Evolutionary conservation across 2,113 vertebrate genomes (phyloP).

Genomic region (Mixornis gularis): DNA sequence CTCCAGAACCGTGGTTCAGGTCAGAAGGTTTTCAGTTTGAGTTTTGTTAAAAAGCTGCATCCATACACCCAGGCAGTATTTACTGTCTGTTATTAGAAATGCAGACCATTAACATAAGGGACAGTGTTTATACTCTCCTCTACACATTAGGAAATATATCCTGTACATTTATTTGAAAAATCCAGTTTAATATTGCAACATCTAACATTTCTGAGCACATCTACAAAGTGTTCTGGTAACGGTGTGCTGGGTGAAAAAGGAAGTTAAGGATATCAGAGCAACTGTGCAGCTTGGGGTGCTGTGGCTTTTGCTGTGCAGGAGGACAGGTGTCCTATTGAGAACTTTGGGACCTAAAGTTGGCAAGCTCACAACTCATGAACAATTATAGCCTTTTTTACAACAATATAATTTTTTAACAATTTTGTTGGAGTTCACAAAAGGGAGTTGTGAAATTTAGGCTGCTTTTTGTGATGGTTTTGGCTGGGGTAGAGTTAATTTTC

Average conservation of each 20-base stretch:
- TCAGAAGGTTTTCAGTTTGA: constrained; percentile 62
- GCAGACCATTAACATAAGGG: neutral
- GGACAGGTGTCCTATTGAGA: neutral
- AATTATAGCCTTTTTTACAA: neutral
- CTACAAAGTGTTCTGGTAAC: neutral
- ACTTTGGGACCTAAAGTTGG: neutral
- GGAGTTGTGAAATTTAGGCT: neutral
- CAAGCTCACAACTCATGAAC: neutral
- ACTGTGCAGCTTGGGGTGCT: neutral
- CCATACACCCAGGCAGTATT: constrained; percentile 49
- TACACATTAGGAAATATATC: neutral
- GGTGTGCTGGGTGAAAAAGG: accelerated
- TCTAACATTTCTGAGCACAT: neutral
- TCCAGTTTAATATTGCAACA: neutral
- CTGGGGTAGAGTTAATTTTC: neutral
- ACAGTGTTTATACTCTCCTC: neutral
- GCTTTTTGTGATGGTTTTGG: neutral
- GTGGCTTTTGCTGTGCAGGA: neutral
- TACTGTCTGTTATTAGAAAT: neutral
- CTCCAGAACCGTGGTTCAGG: constrained; percentile 46
- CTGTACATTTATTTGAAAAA: neutral
- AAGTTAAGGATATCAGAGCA: neutral
- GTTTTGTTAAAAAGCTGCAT: constrained; percentile 39
- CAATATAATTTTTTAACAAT: neutral
- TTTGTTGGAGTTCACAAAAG: neutral